Evolutionary conservation across 2,888 invertebrate genomes (phyloP), one percentile per base, ranked within the genome.

Genomic region (Leucoptera coffeella): DNA sequence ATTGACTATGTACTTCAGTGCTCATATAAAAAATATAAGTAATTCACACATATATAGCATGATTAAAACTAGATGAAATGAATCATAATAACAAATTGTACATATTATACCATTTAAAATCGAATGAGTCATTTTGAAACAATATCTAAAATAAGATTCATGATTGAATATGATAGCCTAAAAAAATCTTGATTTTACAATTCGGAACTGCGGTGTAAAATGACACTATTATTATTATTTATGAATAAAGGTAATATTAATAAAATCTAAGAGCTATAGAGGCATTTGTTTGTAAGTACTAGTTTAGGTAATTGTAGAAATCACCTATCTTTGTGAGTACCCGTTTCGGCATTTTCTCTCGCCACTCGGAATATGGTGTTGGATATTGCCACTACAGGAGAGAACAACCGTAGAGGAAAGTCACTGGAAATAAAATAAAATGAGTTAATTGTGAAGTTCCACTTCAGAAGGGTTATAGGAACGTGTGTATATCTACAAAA

Each of bases 361-460:
- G 51, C 64, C 32, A 74, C 75, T 28, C 81, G 78, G 46, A 88
- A 85, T 48, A 87, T 61, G 2, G 79, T 72, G 60, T 91, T 90
- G 2, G 89, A 86, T 35, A 90, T 75, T 30, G 80, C 80, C 32
- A 90, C 85, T 23, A 89, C 90, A 0, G 86, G 85, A 10, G 90
- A 85, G 54, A 92, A 92, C 14, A 91, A 54, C 34, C 82, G 80
- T 9, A 89, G 57, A 1, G 85, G 83, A 41, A 77, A 79, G 35
- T 83, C 80, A 40, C 86, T 87, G 56, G 21, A 69, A 69, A 17
- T 7, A 9, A 17, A 9, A 17, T 17, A 17, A 17, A 17, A n/a
- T n/a, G n/a, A n/a, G n/a, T n/a, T n/a, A n/a, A n/a, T n/a, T n/a
- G n/a, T n/a, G n/a, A n/a, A n/a, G n/a, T n/a, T n/a, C n/a, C 19